Conservation (phyloP, 2,797 vertebrate species). For the Fringilla coelebs region DNA sequence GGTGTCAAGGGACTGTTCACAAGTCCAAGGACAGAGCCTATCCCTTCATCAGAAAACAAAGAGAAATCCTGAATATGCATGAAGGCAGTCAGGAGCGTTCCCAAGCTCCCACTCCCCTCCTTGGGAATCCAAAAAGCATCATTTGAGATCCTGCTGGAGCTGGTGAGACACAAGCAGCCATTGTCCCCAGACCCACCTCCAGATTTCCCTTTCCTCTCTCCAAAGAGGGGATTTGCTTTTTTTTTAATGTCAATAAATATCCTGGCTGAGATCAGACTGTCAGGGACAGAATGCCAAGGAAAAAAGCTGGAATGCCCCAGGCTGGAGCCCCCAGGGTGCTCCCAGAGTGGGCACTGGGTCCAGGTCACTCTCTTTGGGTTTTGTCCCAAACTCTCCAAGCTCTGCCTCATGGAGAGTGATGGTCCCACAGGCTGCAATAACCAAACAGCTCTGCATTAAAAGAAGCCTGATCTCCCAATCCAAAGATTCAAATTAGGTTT, state of each 20-base stretch:
- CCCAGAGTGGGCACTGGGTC: not conserved
- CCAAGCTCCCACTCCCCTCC: slow-evolving; percentile 16
- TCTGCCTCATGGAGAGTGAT: slow-evolving; percentile 12
- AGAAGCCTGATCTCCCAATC: slow-evolving; percentile 44
- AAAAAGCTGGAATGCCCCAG: not conserved
- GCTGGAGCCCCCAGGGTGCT: not conserved
- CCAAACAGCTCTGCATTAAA: slow-evolving; percentile 45
- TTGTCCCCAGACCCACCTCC: not conserved
- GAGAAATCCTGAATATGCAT: slow-evolving; percentile 52
- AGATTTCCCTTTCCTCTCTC: slow-evolving; percentile 16
- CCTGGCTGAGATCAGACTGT: not conserved
- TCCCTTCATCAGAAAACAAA: slow-evolving; percentile 31
- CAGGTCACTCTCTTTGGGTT: not conserved
- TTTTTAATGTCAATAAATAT: slow-evolving; percentile 38
- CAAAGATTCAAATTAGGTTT: slow-evolving; percentile 47
- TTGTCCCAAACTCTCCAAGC: not conserved
- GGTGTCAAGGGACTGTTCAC: not conserved
- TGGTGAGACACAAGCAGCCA: slow-evolving; percentile 15
- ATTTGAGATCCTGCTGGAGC: not conserved
- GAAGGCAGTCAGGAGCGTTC: slow-evolving; percentile 33
- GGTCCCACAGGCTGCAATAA: slow-evolving; percentile 12
- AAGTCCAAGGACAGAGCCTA: not conserved
- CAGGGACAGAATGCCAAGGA: not conserved
- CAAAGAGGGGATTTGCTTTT: not conserved
- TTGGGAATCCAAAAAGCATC: slow-evolving; percentile 9